Evolutionary conservation across 1,140 invertebrate genomes (phyloP).

Genomic region (Cyrtorhinus lividipennis): DNA sequence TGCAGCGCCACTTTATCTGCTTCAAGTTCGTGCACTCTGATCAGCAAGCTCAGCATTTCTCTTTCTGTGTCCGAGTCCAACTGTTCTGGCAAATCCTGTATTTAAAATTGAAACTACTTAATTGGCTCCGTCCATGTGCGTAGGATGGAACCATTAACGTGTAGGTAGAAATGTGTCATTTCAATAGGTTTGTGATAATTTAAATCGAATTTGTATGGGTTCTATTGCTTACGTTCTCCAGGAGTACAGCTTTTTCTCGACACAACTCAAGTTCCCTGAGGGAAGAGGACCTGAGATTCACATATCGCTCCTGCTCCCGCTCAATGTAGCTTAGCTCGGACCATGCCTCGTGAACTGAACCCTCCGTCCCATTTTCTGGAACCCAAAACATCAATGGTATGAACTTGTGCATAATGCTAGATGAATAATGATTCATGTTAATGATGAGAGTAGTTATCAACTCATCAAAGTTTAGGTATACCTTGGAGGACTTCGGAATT

Average conservation of each 20-base stretch:
- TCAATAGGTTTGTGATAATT: background rate
- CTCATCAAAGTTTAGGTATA: too few relatives aligned
- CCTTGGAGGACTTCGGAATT: too few relatives aligned
- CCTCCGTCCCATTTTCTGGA: slow-evolving; percentile 19
- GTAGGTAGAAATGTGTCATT: background rate
- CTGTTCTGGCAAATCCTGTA: slow-evolving; percentile 62
- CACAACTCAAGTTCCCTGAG: slow-evolving; percentile 65
- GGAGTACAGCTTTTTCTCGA: slow-evolving; percentile 50
- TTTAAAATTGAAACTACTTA: background rate
- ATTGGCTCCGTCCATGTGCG: too few relatives aligned
- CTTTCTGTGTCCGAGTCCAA: slow-evolving; percentile 74
- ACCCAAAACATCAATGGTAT: too few relatives aligned
- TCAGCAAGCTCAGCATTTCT: slow-evolving; percentile 67
- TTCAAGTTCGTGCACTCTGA: slow-evolving; percentile 78
- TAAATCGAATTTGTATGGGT: too few relatives aligned
- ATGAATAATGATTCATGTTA: too few relatives aligned
- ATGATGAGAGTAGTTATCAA: too few relatives aligned
- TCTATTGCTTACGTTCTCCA: slow-evolving; percentile 65
- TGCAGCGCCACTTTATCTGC: slow-evolving; percentile 83
- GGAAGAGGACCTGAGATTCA: slow-evolving; percentile 53
- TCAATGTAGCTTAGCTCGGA: slow-evolving; percentile 55
- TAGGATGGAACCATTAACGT: too few relatives aligned
- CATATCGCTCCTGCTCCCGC: slow-evolving; percentile 66
- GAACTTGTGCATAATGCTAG: too few relatives aligned
- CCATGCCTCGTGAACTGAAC: slow-evolving; percentile 49